phyloP scores from a whole-genome alignment of 2,797 vertebrate species.

The Champsocephalus gunnari region DNA sequence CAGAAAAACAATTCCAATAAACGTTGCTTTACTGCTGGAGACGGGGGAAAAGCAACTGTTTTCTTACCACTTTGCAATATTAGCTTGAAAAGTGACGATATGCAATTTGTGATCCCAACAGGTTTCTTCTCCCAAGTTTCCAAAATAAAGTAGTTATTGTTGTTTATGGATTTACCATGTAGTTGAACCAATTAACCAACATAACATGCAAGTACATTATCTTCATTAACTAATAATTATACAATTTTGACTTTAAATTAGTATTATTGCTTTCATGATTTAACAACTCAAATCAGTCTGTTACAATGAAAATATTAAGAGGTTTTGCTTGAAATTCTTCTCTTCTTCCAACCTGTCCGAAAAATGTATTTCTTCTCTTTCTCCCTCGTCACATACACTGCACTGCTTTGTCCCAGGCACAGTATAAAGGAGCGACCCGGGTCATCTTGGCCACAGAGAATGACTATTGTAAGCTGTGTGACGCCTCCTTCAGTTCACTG shows the following conservation, averaged over 20 bases:
- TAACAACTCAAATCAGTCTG: neutral
- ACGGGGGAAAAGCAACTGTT: no score
- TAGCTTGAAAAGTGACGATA: no score
- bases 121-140: neutral
- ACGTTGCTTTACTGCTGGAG: no score
- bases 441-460: slow-evolving; percentile 98
- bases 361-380: slow-evolving; percentile 24
- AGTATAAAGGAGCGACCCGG: slow-evolving; percentile 90
- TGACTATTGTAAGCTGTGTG: slow-evolving; percentile 98
- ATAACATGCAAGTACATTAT: neutral
- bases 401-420: slow-evolving; percentile 76
- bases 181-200: neutral
- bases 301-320: neutral
- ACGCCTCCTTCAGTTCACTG: slow-evolving; percentile 96
- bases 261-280: neutral
- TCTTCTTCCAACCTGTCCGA: neutral
- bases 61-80: no score
- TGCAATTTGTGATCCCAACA: no score
- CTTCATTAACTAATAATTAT: neutral
- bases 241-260: neutral
- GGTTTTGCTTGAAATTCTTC: slow-evolving; percentile 9
- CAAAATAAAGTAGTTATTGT: neutral
- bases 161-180: neutral
- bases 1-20: no score
- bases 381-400: slow-evolving; percentile 44